Evolutionary conservation across 2,888 invertebrate genomes (phyloP), one percentile per base, ranked within the genome.

Genomic region (Drosophila rubida): DNA sequence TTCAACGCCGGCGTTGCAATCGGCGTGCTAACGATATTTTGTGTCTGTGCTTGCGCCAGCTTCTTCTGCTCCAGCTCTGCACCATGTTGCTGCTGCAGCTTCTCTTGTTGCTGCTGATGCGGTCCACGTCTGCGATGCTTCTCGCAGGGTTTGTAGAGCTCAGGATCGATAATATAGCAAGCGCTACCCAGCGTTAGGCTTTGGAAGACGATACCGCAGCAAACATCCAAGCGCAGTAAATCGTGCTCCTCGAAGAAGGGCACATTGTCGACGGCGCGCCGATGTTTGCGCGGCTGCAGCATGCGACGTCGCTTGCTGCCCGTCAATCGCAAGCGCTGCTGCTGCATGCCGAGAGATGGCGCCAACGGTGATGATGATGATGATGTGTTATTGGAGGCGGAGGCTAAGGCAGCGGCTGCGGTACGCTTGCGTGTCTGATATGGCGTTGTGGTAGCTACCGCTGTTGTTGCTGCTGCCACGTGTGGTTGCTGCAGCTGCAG

Each of bases 141-240:
- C 22, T 75, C 63, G 64, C 92, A 92, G 0, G 90, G 90, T 27
- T 81, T 88, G 39, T 88, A 92, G 16, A 88, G 75, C 14, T 88
- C 82, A 2, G 82, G 53, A 75, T 92, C 90, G 7, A 92, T 64
- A n/a, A 92, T 87, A 32, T 91, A 69, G 41, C 90, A 83, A 7
- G 49, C 35, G 37, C 65, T 83, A 61, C 82, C 88, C 11, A 82
- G 39, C 8, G 58, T 57, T 0, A 73, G 65, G 37, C 82, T 82
- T 37, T 88, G 82, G 48, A 74, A 88, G 4, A 82, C 87, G 2
- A 55, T 84, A 16, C 92, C 92, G 68, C 92, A 92, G 69, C 92
- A 92, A 0, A 90, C 87, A 54, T 89, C 89, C 3, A 90, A 54
- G 11, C 87, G 80, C 14, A 78, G 64, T 84, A 92, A 89, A 60